Base-by-base conservation (phyloP, 1,140 invertebrate genomes). In the Adelges cooleyi region DNA sequence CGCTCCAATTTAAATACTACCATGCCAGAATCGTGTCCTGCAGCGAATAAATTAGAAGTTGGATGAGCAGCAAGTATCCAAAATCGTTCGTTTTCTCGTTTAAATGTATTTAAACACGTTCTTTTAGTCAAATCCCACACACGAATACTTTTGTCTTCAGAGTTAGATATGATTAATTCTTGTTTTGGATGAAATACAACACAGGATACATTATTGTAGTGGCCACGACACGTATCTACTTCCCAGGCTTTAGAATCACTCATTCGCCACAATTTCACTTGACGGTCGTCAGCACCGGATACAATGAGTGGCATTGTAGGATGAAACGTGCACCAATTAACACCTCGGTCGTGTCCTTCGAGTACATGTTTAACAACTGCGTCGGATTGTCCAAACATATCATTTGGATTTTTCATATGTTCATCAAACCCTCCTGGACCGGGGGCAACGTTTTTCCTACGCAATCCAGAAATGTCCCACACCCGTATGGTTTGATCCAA, bases 41-140 rank as follows among this genome's bases (percentile, higher is more conserved):
- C 89, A 13, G 90, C 90, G 78, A 93, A 92, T 3, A 92, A 72
- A 75, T 92, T 92, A 53, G 87, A 79, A 20, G 83, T 89, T 0
- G 88, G 88, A 80, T 99, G 96, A 0, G 91, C 86, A 3, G 87
- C 84, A 49, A 99, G 78, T 1, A 98, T 67, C 86, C 86, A 88
- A 73, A 87, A 88, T 71, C 94, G 80, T 71, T 99, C 96, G 74
- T 97, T 86, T 74, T 99, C 96, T 52, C 95, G 81, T 11, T 92
- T 78, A 78, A 96, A 97, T 4, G 95, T 97, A 71, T 98, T 89
- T 11, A 99, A 76, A 72, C 93, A 97, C n/a, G 90, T 92, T 36
- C 95, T 80, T 77, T 99, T 99, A n/a, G 89, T 89, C 88, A 98
- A 92, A 75, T 99, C 96, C 97, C 97, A 99, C 1, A 99, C 92